Base-by-base conservation (phyloP, 2,888 invertebrate species). In the Conistra vaccinii region DNA sequence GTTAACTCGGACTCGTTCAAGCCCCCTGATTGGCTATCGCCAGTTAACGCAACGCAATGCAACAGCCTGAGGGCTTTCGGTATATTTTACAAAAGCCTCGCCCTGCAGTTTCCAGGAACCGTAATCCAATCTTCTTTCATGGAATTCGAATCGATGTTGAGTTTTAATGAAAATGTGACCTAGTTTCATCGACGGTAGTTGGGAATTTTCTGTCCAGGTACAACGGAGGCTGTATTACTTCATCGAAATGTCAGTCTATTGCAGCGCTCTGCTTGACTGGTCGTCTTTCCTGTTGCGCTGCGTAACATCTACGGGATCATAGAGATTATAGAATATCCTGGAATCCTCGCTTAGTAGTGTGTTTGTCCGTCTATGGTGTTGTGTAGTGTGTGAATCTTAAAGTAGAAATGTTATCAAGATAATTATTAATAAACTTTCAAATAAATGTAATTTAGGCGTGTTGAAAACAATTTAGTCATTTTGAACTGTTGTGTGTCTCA, bases 151-250 rank as follows among this genome's bases (percentile, higher is more conserved):
- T 67, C 66, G 76, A 67, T 73, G 57, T 26, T 65, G 32, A 7
- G 53, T 6, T 69, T n/a, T 26, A 61, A 61, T 75, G 26, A 70
- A 70, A 67, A 58, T 66, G 62, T 76, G 76, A 80, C 80, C 76
- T 67, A 79, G 65, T 80, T 80, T 7, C 53, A 62, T 26, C 12
- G 71, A 58, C 35, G 77, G 77, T 77, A 77, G 77, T 77, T 65
- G 9, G 53, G 20, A n/a, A 55, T 63, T 29, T 67, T 53, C 60
- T n/a, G 66, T 79, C 61, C 62, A 29, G 42, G 29, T 61, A 4
- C 26, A 42, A 35, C 32, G 62, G 61, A 23, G 51, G 26, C n/a
- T 67, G 74, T 53, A 23, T n/a, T n/a, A n/a, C n/a, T n/a, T n/a
- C n/a, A n/a, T 48, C 6, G 32, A 61, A 29, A 62, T 29, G 6